Evolutionary conservation across 2,888 invertebrate species (phyloP), one percentile per base, ranked within the genome.

Genomic region (Cremastobaeus sp.): DNA sequence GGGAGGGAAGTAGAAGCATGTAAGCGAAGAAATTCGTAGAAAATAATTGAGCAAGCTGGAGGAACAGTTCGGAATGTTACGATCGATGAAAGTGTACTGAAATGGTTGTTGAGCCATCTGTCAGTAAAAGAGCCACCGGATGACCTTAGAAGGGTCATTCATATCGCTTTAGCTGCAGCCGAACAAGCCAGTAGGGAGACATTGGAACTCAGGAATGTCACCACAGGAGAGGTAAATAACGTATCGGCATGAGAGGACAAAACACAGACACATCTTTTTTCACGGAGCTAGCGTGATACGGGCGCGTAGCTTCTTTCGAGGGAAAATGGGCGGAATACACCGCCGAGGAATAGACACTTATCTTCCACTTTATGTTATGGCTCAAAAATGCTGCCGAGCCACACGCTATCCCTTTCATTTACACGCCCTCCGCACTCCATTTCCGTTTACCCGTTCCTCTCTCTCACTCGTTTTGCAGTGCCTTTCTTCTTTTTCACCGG

Each of bases 291-390:
- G 68, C 68, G 64, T 43, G 60, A 55, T 48, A 64, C 43, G 37
- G 34, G 45, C 52, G 59, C 59, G 47, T 35, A 43, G 54, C 59
- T 74, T 75, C 62, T 59, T 59, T 34, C 45, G 32, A 43, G 47
- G 60, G 50, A 65, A 69, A 72, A 69, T 72, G 50, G 69, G 55
- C 54, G 60, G 59, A 57, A 68, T 64, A 55, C 47, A 17, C 34
- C 41, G 15, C 34, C 28, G 28, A 32, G 55, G 52, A 59, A 66
- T 52, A 47, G 48, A 70, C 68, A 65, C 70, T 65, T 73, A 73
- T 74, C 70, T 74, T 66, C 47, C 54, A 80, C 81, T 82, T 81
- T 66, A 74, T 79, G 78, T 78, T 82, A 81, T 79, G 79, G 78
- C 76, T 83, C 77, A 82, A 82, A 83, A 82, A 79, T 78, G 81